Percentiles rank a stretch among this genome's conserved stretches.
phyloP scores from a whole-genome alignment of 2,888 invertebrate species.

The Tenthredo distinguenda region DNA sequence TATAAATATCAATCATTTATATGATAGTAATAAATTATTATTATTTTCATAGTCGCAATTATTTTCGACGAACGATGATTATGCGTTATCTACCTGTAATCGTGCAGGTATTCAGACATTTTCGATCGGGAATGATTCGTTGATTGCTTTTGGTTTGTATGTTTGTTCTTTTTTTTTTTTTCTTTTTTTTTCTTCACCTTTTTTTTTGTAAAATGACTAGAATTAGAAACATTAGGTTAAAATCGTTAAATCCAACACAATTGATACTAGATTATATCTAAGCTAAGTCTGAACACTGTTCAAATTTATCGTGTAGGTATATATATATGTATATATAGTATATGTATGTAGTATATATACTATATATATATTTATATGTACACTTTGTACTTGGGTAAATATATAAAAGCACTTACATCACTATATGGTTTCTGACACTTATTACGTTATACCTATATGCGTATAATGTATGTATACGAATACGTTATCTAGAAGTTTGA shows the following conservation, averaged over 20 bases:
- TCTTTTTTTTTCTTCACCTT: not conserved
- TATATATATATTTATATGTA: conserved; percentile 59
- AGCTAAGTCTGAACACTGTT: conserved; percentile 52
- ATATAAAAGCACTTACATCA: conserved; percentile 68
- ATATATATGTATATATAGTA: conserved; percentile 54
- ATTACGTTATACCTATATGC: conserved; percentile 54
- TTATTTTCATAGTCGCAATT: conserved; percentile 4
- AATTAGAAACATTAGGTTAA: conserved; percentile 48
- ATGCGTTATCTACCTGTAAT: conserved; percentile 32
- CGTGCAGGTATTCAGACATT: conserved; percentile 16
- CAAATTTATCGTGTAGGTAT: conserved; percentile 47
- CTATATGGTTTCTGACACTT: conserved; percentile 57
- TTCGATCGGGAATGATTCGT: conserved; percentile 46
- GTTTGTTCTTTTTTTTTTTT: not conserved
- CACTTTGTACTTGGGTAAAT: conserved; percentile 69
- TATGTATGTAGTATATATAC: conserved; percentile 52
- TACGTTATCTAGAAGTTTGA: conserved; percentile 51
- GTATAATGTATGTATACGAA: conserved; percentile 48
- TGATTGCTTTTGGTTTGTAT: conserved; percentile 40
- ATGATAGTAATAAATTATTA: conserved; percentile 30
- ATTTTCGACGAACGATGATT: conserved; percentile 26
- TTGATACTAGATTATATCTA: conserved; percentile 21
- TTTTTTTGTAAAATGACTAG: conserved; percentile 53
- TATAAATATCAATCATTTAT: conserved; percentile 34
- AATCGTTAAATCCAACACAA: conserved; percentile 39